Percentiles rank a stretch among this genome's conserved stretches.
These are phyloP conservation scores for Plagodis pulveraria DNA, from an alignment of 2,888 invertebrate genomes.

Conservation along the genomic window DNA sequence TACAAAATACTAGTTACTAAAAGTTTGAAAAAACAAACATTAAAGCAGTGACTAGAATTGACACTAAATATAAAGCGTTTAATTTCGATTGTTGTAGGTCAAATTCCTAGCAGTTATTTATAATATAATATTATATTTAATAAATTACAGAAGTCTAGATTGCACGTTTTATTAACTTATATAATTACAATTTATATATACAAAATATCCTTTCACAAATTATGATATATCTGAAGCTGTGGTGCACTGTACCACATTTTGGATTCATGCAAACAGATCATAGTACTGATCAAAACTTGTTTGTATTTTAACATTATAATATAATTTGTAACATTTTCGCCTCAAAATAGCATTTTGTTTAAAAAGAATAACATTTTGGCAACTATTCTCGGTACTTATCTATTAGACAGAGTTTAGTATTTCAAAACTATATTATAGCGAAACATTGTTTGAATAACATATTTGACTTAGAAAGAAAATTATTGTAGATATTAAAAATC, in stretches of 20 bases:
- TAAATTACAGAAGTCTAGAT: slow-evolving; percentile 73
- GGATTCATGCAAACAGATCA: slow-evolving; percentile 54
- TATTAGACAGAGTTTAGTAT: no score
- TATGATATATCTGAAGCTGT: slow-evolving; percentile 61
- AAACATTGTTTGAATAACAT: no score
- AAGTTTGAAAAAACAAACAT: slow-evolving; percentile 30
- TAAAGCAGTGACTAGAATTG: slow-evolving; percentile 66
- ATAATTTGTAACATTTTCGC: no score
- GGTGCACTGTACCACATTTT: slow-evolving; percentile 47
- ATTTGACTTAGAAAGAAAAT: no score
- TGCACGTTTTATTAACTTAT: slow-evolving; percentile 70
- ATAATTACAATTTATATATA: slow-evolving; percentile 71
- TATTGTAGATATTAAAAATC: no score
- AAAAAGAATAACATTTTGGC: slow-evolving; percentile 42
- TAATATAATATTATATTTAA: slow-evolving; percentile 44
- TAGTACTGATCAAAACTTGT: slow-evolving; percentile 30
- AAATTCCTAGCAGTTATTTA: slow-evolving; percentile 69
- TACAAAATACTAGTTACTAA: neutral
- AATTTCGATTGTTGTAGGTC: slow-evolving; percentile 41
- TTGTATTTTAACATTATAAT: no score
- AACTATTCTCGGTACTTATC: slow-evolving; percentile 23
- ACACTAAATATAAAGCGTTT: slow-evolving; percentile 51
- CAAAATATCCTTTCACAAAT: slow-evolving; percentile 81
- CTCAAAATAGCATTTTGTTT: slow-evolving; percentile 36
- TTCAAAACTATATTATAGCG: no score